These are phyloP conservation scores for Belonocnema kinseyi DNA, from an alignment of 1,140 invertebrate genomes.

Conservation along the genomic window DNA sequence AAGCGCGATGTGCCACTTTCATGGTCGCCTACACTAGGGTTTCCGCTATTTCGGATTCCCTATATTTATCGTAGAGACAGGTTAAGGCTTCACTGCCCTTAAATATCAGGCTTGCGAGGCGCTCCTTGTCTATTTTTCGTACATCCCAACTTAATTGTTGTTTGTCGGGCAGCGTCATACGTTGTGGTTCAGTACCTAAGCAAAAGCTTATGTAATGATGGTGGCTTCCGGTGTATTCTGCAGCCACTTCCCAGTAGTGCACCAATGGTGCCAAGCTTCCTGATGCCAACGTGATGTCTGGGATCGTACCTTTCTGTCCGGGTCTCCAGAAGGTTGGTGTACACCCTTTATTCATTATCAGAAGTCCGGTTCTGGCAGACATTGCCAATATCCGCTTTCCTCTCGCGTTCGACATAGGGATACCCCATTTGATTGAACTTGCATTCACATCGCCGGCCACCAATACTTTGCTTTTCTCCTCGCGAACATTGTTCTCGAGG, in stretches of 20 bases:
- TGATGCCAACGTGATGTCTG: constrained; percentile 13
- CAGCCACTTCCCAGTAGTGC: constrained; percentile 28
- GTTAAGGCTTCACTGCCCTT: no score
- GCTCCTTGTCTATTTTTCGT: no score
- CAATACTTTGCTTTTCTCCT: no score
- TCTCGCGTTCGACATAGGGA: no score
- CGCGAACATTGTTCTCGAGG: no score
- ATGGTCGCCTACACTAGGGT: background rate
- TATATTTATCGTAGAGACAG: no score
- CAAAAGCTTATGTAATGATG: constrained; percentile 42
- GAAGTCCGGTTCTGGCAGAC: constrained; percentile 40
- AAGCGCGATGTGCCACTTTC: background rate
- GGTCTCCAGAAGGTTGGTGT: constrained; percentile 40
- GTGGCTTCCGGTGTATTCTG: constrained; percentile 37
- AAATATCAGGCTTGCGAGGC: no score
- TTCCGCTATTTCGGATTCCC: no score
- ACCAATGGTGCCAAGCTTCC: background rate
- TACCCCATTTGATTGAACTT: no score
- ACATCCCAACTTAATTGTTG: no score
- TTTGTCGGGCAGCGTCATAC: background rate
- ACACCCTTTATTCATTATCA: constrained; percentile 38
- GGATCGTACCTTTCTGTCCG: constrained; percentile 23
- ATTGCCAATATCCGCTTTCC: no score
- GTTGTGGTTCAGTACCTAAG: background rate
- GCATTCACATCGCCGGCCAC: no score